Base-by-base conservation (phyloP, 2,797 vertebrate species). In the Cheirogaleus major region DNA sequence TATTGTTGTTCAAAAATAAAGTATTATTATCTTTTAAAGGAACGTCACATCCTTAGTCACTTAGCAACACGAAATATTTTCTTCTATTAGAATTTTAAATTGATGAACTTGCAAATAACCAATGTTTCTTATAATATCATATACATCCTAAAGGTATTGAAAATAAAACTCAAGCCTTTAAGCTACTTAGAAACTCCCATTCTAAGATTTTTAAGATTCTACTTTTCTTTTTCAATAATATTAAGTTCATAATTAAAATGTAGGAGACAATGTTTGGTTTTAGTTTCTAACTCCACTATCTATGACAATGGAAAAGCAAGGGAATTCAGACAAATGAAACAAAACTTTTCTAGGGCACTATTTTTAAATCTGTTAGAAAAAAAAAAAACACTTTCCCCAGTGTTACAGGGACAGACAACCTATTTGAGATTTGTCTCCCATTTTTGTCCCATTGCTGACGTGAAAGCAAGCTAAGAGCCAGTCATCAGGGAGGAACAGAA, bases 1-100 rank as follows among this genome's bases (percentile, higher is more conserved):
- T 80, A 83, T 41, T 91, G 10, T 84, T 88, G 22, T 81, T 91
- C 12, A 61, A 90, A 81, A 78, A n/a, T 75, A 83, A 97, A 91
- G 20, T 14, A 50, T 83, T 59, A 25, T 35, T 55, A 38, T 75
- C 20, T 61, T 85, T 78, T 50, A 73, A 83, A 88, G 55, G 4
- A 18, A 96, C 59, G 12, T 73, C 14, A 80, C 22, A 48, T 89
- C 15, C 15, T 27, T 11, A 7, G 25, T 78, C 50, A 81, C 50
- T 83, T 88, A 81, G 38, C 52, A 95, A 57, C 38, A 83, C 52
- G 35, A 70, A 86, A 65, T 63, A 65, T 87, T 84, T 96, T 84
- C 30, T 84, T 30, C 27, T 55, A 45, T 38, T 89, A 92, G 8
- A 78, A 73, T 72, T 88, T 95, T n/a, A 85, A 95, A 65, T 87